These are phyloP conservation scores for Oncorhynchus clarkii DNA, from an alignment of 2,113 vertebrate genomes.

Conservation along the genomic window DNA sequence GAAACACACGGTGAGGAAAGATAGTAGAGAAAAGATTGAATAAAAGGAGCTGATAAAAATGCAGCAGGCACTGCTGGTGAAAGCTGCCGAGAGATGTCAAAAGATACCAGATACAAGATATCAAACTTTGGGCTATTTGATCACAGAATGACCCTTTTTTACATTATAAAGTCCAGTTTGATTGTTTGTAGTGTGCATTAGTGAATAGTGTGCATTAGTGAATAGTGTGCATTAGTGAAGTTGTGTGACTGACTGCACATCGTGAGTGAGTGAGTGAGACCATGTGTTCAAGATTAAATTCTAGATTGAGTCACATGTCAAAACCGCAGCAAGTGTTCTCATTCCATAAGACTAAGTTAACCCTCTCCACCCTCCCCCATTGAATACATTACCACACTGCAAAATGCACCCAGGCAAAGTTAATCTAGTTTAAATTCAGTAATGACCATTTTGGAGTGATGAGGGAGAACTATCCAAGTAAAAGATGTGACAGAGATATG, in stretches of 20 bases:
- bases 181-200: conserved; percentile 7
- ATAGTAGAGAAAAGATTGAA: conserved; percentile 29
- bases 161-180: conserved; percentile 22
- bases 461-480: conserved; percentile 17
- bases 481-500: conserved; percentile 19
- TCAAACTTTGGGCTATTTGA: conserved; percentile 22
- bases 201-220: neutral
- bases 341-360: no score
- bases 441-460: conserved; percentile 22
- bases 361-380: no score
- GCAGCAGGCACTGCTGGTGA: neutral
- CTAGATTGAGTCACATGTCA: no score
- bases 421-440: conserved; percentile 34
- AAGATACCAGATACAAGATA: conserved; percentile 31
- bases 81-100: conserved; percentile 31
- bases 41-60: neutral
- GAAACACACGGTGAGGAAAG: conserved; percentile 42
- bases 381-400: conserved; percentile 21
- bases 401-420: conserved; percentile 44
- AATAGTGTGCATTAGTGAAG: neutral
- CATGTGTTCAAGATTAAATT: no score
- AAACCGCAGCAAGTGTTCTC: no score
- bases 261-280: conserved; percentile 10
- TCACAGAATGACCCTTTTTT: conserved; percentile 16
- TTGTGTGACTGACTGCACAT: conserved; percentile 28